Conservation (phyloP, 2,888 invertebrate genomes). For the Geotrupes spiniger region DNA sequence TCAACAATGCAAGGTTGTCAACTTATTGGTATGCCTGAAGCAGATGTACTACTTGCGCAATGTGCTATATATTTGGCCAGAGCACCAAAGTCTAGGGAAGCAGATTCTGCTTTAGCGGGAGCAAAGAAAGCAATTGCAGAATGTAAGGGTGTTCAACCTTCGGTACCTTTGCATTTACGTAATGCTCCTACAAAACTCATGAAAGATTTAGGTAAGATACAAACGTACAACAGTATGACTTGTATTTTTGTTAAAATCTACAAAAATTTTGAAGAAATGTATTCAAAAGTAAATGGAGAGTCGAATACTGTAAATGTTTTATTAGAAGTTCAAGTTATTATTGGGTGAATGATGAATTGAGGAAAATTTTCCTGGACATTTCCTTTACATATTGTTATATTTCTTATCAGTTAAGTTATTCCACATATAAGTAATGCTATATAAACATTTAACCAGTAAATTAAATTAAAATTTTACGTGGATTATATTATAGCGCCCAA, state of each 20-base stretch:
- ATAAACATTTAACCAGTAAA: no score
- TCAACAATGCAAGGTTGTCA: constrained; percentile 77
- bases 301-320: no score
- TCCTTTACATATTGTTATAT: no score
- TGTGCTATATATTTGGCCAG: constrained; percentile 74
- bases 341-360: no score
- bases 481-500: no score
- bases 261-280: not conserved
- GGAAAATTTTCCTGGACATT: no score
- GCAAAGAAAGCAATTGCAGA: constrained; percentile 61
- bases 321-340: no score
- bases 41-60: constrained; percentile 73
- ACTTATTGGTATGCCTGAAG: constrained; percentile 78
- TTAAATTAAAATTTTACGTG: no score
- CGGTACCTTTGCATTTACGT: constrained; percentile 73
- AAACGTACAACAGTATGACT: no score
- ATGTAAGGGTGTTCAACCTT: constrained; percentile 67
- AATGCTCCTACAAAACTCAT: constrained; percentile 79
- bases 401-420: no score
- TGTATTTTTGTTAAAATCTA: not conserved
- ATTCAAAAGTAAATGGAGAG: no score
- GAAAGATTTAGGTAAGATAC: constrained; percentile 64
- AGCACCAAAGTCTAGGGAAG: constrained; percentile 71
- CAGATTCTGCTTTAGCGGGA: constrained; percentile 50
- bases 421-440: no score